A percentile compares a stretch with the other conserved stretches of the same genome.
These are phyloP conservation scores for Drosophila saltans DNA, from an alignment of 1,140 invertebrate species.

Conservation along the genomic window DNA sequence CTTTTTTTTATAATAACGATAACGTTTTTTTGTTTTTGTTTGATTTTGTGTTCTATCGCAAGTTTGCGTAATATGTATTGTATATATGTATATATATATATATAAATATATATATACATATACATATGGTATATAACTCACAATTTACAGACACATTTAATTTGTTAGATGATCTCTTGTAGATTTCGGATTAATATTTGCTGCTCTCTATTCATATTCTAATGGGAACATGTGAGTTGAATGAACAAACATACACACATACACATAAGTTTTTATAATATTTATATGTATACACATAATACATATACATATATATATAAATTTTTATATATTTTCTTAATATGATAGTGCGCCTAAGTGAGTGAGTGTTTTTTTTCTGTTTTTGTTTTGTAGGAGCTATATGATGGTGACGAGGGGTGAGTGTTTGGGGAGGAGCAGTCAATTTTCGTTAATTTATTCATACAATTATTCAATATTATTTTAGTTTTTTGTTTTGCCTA, in stretches of 20 bases:
- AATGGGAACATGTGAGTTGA: conserved; percentile 64
- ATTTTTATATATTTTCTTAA: conserved; percentile 48
- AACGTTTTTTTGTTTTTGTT: conserved; percentile 39
- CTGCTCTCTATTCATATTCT: conserved; percentile 61
- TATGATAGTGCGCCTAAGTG: conserved; percentile 60
- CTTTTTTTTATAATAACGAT: conserved; percentile 66
- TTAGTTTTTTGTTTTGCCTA: conserved; percentile 4
- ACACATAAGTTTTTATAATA: conserved; percentile 37
- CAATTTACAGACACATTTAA: conserved; percentile 77
- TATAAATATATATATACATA: too few relatives aligned
- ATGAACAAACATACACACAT: conserved; percentile 71
- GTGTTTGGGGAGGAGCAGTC: conserved; percentile 27
- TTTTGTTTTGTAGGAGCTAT: conserved; percentile 4
- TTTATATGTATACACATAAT: not conserved
- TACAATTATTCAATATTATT: conserved; percentile 18
- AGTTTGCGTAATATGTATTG: conserved; percentile 47
- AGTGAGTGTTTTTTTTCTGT: conserved; percentile 10
- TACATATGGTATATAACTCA: conserved; percentile 53
- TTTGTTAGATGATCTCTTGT: conserved; percentile 49
- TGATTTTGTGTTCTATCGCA: conserved; percentile 24
- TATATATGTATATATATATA: conserved; percentile 50
- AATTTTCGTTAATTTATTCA: conserved; percentile 4
- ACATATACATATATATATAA: conserved; percentile 9
- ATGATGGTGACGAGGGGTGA: conserved; percentile 16
- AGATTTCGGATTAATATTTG: conserved; percentile 45